phyloP scores from a whole-genome alignment of 2,888 invertebrate genomes.

The Halictus quadricinctus region DNA sequence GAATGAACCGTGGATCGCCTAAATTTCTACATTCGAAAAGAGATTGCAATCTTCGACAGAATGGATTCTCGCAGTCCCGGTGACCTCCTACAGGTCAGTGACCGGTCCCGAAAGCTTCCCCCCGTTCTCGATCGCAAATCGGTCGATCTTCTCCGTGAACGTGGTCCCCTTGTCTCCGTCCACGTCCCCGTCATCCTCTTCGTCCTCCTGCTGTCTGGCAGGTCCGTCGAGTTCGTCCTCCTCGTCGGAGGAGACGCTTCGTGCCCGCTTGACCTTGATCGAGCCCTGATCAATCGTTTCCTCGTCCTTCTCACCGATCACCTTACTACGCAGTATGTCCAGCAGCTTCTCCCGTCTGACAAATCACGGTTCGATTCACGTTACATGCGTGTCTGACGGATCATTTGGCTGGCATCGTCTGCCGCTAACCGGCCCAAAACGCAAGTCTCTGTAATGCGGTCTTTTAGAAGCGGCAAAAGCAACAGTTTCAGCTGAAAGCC shows the following conservation, averaged over 20 bases:
- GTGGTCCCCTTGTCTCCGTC: slow-evolving; percentile 36
- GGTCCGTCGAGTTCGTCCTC: slow-evolving; percentile 14
- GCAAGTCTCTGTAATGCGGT: slow-evolving; percentile 71
- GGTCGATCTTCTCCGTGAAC: slow-evolving; percentile 46
- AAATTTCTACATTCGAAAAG: too few species aligned
- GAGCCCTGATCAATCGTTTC: slow-evolving; percentile 41
- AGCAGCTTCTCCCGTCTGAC: slow-evolving; percentile 81
- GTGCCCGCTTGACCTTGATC: neutral
- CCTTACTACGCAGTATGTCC: slow-evolving; percentile 77
- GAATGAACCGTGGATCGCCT: too few species aligned
- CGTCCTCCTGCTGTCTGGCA: slow-evolving; percentile 36
- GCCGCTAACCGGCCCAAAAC: slow-evolving; percentile 68
- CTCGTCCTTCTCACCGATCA: slow-evolving; percentile 64
- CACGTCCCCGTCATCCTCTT: slow-evolving; percentile 48
- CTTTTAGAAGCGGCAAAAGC: slow-evolving; percentile 77
- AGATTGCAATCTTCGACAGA: neutral
- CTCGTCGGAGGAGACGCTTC: slow-evolving; percentile 31
- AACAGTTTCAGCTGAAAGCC: slow-evolving; percentile 76
- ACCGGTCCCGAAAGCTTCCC: slow-evolving; percentile 75
- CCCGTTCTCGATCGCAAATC: slow-evolving; percentile 54
- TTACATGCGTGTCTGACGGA: slow-evolving; percentile 53
- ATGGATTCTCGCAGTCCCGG: neutral
- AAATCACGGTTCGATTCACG: slow-evolving; percentile 77
- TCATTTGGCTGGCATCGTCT: slow-evolving; percentile 17
- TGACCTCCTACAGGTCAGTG: slow-evolving; percentile 73